Evolutionary conservation across 2,797 vertebrate genomes (phyloP).

Genomic region (Trachops cirrhosus): DNA sequence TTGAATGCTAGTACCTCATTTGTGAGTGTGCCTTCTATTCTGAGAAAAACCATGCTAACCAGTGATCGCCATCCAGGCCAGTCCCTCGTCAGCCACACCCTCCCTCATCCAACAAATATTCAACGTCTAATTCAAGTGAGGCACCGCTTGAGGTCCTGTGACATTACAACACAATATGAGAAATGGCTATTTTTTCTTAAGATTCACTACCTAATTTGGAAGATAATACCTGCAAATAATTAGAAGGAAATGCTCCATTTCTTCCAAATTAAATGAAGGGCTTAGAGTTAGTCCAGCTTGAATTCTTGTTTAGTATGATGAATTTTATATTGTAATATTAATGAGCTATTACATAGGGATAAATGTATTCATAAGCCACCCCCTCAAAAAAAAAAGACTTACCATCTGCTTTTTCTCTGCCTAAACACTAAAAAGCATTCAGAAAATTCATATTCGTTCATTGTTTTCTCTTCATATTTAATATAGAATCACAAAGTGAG

Average conservation of each 20-base stretch:
- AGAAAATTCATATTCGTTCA: neutral
- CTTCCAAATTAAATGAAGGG: neutral
- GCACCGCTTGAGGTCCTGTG: neutral
- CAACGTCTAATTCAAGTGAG: neutral
- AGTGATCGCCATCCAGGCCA: neutral
- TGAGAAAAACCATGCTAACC: neutral
- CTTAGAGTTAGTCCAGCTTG: neutral
- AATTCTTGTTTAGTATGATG: neutral
- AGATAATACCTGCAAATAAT: neutral
- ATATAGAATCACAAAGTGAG: neutral
- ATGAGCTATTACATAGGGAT: neutral
- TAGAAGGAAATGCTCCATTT: neutral
- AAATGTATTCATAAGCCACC: neutral
- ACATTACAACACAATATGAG: neutral
- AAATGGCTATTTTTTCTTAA: neutral
- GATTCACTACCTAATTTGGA: neutral
- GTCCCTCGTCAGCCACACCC: neutral
- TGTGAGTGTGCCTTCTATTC: neutral
- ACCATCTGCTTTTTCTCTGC: neutral
- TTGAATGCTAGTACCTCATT: neutral
- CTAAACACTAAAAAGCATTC: neutral
- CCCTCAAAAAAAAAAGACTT: neutral
- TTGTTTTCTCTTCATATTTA: slow-evolving; percentile 12
- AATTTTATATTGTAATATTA: neutral
- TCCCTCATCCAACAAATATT: neutral